Conservation (phyloP, 2,113 vertebrate genomes). For the Nesogale talazaci region DNA sequence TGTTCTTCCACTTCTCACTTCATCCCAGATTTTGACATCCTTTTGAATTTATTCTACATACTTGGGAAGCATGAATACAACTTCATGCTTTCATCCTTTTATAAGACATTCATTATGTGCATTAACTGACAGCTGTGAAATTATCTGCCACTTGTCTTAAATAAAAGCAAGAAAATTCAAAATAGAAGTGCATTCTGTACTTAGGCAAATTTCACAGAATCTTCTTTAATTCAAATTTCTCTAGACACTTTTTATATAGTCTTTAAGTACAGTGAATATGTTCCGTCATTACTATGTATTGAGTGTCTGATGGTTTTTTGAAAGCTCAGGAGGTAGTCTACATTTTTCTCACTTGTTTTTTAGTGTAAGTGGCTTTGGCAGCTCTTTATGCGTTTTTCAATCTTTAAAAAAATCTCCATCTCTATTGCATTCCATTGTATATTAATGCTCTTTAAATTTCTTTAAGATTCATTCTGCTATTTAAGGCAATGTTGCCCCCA, state of each 20-base stretch:
- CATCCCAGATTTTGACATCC: conserved; percentile 55
- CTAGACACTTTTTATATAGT: conserved; percentile 79
- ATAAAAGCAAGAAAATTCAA: conserved; percentile 82
- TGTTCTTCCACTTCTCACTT: conserved; percentile 74
- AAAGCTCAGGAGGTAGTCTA: conserved; percentile 73
- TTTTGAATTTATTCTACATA: conserved; percentile 82
- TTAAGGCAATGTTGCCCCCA: conserved; percentile 52
- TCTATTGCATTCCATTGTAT: conserved; percentile 61
- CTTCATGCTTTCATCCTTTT: conserved; percentile 80
- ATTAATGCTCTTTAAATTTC: conserved; percentile 59
- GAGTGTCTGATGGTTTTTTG: conserved; percentile 81
- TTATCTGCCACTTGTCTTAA: conserved; percentile 85
- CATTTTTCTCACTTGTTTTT: conserved; percentile 71
- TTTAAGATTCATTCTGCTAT: conserved; percentile 62
- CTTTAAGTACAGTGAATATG: conserved; percentile 80
- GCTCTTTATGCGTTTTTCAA: conserved; percentile 23
- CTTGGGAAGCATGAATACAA: conserved; percentile 83
- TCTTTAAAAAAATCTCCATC: conserved; percentile 40
- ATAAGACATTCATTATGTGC: conserved; percentile 83
- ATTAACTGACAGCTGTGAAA: conserved; percentile 87
- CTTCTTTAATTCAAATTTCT: conserved; percentile 81
- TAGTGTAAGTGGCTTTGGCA: conserved; percentile 67
- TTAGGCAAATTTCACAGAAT: conserved; percentile 85
- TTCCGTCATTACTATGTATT: conserved; percentile 82
- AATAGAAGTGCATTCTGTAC: conserved; percentile 83